These are phyloP conservation scores for Goniozus legneri DNA, from an alignment of 1,140 invertebrate species.

Conservation along the genomic window DNA sequence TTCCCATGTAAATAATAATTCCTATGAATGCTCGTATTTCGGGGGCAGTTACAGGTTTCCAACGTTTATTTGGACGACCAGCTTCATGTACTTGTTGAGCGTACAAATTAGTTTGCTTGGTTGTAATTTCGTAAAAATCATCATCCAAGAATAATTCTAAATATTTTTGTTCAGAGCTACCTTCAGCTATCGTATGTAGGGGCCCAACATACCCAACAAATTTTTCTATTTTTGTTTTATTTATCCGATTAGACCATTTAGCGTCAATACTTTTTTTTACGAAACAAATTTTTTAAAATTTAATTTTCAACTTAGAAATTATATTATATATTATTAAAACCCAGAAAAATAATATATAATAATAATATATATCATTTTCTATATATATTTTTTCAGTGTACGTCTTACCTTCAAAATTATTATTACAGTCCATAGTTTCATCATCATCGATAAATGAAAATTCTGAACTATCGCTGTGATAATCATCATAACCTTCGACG, in stretches of 20 bases:
- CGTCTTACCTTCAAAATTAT: too few relatives aligned
- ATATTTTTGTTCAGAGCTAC: background rate
- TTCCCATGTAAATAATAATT: background rate
- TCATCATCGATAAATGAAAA: too few relatives aligned
- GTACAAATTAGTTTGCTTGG: background rate
- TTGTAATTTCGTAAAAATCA: background rate
- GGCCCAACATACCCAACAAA: background rate
- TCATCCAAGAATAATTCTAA: background rate
- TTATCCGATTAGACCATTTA: background rate
- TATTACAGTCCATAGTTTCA: too few relatives aligned
- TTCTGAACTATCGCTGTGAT: too few relatives aligned
- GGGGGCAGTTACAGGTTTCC: background rate
- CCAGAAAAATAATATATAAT: too few relatives aligned
- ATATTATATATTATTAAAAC: too few relatives aligned
- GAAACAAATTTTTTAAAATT: too few relatives aligned
- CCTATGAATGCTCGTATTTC: background rate
- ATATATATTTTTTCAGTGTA: too few relatives aligned
- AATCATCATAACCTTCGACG: too few relatives aligned
- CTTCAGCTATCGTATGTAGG: background rate
- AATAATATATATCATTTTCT: too few relatives aligned
- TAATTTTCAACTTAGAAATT: too few relatives aligned
- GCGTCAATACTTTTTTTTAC: too few relatives aligned
- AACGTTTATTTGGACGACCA: background rate
- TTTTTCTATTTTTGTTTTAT: background rate
- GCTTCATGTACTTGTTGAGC: background rate